Evolutionary conservation across 2,113 vertebrate genomes (phyloP).

Genomic region (Lamprotornis superbus): DNA sequence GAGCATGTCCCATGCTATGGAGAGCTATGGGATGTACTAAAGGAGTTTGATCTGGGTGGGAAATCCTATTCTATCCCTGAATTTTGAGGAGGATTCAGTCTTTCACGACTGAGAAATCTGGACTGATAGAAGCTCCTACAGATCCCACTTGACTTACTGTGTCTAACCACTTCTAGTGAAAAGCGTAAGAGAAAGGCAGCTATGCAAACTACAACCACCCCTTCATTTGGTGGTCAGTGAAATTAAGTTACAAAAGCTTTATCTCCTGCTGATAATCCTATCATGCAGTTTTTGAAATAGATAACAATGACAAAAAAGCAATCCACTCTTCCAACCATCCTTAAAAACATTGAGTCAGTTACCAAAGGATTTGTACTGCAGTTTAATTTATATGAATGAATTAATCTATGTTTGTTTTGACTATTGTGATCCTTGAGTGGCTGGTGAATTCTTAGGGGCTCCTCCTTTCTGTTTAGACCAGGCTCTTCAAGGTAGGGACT

Average conservation of each 20-base stretch:
- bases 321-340: not conserved
- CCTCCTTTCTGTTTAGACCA: not conserved
- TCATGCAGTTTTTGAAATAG: not conserved
- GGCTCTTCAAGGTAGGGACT: not conserved
- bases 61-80: not conserved
- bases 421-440: not conserved
- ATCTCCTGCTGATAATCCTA: not conserved
- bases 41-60: not conserved
- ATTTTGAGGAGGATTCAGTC: not conserved
- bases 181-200: not conserved
- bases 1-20: not conserved
- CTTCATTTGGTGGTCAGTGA: not conserved
- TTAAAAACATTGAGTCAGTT: not conserved
- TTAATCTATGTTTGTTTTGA: not conserved
- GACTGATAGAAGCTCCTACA: not conserved
- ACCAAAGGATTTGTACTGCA: accelerated
- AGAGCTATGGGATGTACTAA: accelerated
- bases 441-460: not conserved
- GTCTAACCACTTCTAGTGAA: not conserved
- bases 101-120: not conserved
- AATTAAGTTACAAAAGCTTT: not conserved
- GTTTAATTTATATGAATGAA: not conserved
- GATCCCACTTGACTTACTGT: not conserved
- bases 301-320: not conserved
- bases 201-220: not conserved